Percentiles rank a stretch among this genome's conserved stretches.
These are phyloP conservation scores for Pedionomus torquatus DNA, from an alignment of 2,113 vertebrate genomes.

Conservation along the genomic window DNA sequence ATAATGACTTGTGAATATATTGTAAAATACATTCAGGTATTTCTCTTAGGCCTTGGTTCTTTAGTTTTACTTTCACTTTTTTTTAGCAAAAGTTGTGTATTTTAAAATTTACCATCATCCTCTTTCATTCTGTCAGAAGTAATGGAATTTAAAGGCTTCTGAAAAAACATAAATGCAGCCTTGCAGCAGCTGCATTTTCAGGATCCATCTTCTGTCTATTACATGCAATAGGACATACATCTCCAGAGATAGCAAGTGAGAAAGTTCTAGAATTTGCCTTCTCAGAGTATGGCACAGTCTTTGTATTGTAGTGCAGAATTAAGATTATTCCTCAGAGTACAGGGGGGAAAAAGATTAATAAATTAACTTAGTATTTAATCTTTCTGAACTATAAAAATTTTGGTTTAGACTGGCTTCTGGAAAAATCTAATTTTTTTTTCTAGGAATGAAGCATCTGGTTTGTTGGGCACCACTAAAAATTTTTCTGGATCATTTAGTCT, in stretches of 20 bases:
- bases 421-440: not conserved
- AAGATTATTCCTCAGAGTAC: not conserved
- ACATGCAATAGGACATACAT: not conserved
- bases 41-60: not conserved
- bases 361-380: not conserved
- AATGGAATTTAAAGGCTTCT: not conserved
- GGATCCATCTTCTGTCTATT: not conserved
- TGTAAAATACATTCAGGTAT: not conserved
- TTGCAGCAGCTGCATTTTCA: not conserved
- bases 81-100: not conserved
- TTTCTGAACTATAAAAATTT: not conserved
- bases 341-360: not conserved
- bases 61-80: not conserved
- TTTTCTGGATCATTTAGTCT: slow-evolving; percentile 25
- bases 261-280: not conserved
- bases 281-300: not conserved
- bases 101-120: not conserved
- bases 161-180: not conserved
- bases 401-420: not conserved
- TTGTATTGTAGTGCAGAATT: not conserved
- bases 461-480: not conserved
- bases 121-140: not conserved
- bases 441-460: not conserved
- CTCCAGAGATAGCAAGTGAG: not conserved
- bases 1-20: not conserved